phyloP scores from a whole-genome alignment of 2,888 invertebrate species.

The Dolichopus griseipennis region DNA sequence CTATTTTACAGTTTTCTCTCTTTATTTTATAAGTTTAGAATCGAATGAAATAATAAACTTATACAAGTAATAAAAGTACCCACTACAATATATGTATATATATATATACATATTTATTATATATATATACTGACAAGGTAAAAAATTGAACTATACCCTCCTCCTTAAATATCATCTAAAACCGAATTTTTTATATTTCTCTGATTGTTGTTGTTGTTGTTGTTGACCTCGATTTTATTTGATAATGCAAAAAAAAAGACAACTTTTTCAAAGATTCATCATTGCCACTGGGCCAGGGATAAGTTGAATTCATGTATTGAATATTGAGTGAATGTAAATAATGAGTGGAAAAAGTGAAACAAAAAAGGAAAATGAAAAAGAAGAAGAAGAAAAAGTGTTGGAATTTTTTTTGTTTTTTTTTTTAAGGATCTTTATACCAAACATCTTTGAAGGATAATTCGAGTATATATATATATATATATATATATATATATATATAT shows the following conservation, averaged over 20 bases:
- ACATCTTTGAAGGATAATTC: not conserved
- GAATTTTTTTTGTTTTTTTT: not conserved
- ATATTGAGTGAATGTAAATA: not conserved
- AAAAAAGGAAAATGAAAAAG: no score
- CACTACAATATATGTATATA: no score
- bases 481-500: no score
- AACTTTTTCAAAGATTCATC: not conserved
- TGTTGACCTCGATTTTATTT: not conserved
- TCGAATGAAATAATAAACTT: no score
- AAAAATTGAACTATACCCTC: not conserved
- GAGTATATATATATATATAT: constrained; percentile 12
- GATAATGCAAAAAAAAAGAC: not conserved
- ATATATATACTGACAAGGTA: not conserved
- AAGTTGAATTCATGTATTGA: not conserved
- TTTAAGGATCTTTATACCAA: not conserved
- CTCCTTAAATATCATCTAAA: no score
- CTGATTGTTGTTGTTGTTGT: not conserved
- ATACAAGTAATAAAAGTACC: no score
- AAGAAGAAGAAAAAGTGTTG: not conserved
- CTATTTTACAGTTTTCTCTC: no score
- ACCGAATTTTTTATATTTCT: no score
- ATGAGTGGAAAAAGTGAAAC: not conserved
- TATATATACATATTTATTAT: no score
- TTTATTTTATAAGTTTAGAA: no score
- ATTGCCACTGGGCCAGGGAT: constrained; percentile 4